Evolutionary conservation across 1,140 invertebrate species (phyloP), one percentile per base, ranked within the genome.

Genomic region (Drosophila punjabiensis): DNA sequence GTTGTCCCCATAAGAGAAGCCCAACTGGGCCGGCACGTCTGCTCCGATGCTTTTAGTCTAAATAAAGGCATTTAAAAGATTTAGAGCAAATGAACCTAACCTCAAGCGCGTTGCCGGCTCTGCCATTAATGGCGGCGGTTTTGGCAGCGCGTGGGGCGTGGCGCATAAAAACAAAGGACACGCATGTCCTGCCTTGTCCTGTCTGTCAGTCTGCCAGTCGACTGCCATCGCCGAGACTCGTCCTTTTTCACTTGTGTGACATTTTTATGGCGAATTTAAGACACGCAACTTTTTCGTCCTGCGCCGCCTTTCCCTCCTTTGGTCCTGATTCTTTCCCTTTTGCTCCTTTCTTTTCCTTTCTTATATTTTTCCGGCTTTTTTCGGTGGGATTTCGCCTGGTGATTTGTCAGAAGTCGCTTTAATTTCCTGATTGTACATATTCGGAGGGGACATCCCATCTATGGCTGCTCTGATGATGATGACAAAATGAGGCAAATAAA

Each of bases 31-130:
- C 52, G 52, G 30, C 52, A 53, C 52, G 52, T 53, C 52, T 53
- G 52, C 52, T 53, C 70, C 79, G 24, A 79, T 78, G 85, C 85
- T 88, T 89, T 88, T 88, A 88, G 85, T 88, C 85, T 85, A 88
- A 88, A 89, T 89, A 89, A 89, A 89, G 85, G 85, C 86, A 90
- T 89, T 89, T 90, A 89, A 89, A 85, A 89, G 85, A 89, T 89
- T 89, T 89, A 89, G 85, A 89, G 82, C 86, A 90, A 89, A 89
- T 90, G 79, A 90, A 89, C 86, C 85, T 90, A 89, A 90, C 86
- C 85, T 82, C 86, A 82, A 86, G 69, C 82, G 64, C 24, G 55
- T 24, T 58, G 55, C 55, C 37, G 37, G 50, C 74, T 77, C 62
- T 65, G 81, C 77, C 81, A 88, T 81, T 85, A 74, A 76, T 47